Percentiles rank a stretch among this genome's conserved stretches.
These are phyloP conservation scores for Gastrophysa polygoni DNA, from an alignment of 2,888 invertebrate species.

Conservation along the genomic window DNA sequence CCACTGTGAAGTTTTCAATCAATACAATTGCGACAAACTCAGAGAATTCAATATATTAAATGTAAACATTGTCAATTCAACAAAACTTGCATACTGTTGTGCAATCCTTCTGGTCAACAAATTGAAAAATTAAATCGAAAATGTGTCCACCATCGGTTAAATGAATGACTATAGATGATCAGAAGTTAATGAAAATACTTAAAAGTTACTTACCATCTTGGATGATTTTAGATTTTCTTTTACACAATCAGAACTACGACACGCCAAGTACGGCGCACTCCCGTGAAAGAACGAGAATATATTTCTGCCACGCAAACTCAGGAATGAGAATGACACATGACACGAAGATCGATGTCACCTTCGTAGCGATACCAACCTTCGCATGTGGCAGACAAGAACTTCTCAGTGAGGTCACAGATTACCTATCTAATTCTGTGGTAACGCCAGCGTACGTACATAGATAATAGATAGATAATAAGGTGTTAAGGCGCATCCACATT, in stretches of 20 bases:
- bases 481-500: too few relatives aligned
- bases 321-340: not conserved
- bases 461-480: too few relatives aligned
- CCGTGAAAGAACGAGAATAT: constrained; percentile 68
- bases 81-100: constrained; percentile 55
- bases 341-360: not conserved
- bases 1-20: not conserved
- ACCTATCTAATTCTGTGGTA: too few relatives aligned
- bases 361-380: not conserved
- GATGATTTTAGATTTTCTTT: constrained; percentile 80
- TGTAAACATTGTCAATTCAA: constrained; percentile 31
- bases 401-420: too few relatives aligned
- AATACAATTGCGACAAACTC: not conserved
- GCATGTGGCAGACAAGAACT: not conserved
- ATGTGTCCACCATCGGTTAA: not conserved
- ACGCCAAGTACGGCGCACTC: constrained; percentile 89
- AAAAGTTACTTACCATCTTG: constrained; percentile 73
- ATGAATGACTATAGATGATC: not conserved
- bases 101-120: constrained; percentile 47
- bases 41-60: constrained; percentile 24
- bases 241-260: constrained; percentile 75
- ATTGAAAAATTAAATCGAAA: constrained; percentile 10
- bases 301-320: constrained; percentile 36
- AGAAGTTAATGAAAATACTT: not conserved
- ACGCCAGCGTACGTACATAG: too few relatives aligned